Evolutionary conservation across 2,113 vertebrate species (phyloP).

Genomic region (Lichenostomus cassidix): DNA sequence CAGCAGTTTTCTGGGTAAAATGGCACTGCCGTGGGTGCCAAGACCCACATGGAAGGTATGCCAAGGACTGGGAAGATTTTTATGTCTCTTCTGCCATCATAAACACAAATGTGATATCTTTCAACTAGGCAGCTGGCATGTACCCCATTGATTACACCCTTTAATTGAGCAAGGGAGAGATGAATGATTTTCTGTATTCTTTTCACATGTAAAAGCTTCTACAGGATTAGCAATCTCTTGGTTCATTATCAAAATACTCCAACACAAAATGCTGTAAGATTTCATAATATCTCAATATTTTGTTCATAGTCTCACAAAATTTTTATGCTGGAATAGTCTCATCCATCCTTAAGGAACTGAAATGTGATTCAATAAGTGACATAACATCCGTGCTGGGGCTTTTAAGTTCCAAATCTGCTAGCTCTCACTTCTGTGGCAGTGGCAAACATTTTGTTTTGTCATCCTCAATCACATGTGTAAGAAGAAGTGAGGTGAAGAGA

Average conservation of each 20-base stretch:
- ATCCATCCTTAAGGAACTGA: not conserved
- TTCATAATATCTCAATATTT: not conserved
- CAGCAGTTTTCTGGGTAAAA: slow-evolving; percentile 62
- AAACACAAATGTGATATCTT: slow-evolving; percentile 38
- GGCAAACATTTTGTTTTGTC: not conserved
- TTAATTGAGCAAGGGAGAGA: not conserved
- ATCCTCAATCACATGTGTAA: not conserved
- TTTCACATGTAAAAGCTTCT: not conserved
- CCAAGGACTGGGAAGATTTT: slow-evolving; percentile 33
- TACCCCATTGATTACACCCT: not conserved
- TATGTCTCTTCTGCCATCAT: slow-evolving; percentile 17
- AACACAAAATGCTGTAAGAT: not conserved
- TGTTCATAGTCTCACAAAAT: not conserved
- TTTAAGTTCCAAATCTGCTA: not conserved
- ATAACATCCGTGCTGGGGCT: not conserved
- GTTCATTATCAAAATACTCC: not conserved
- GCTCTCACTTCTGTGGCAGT: not conserved
- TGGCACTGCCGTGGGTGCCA: slow-evolving; percentile 19
- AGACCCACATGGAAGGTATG: slow-evolving; percentile 30
- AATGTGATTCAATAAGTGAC: not conserved
- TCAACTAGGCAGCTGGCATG: not conserved
- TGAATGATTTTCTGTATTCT: slow-evolving; percentile 44
- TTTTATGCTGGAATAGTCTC: not conserved
- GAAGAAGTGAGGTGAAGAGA: not conserved
- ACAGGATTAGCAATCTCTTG: not conserved